Conservation (phyloP, 2,888 invertebrate genomes). For the Venusia cambrica region DNA sequence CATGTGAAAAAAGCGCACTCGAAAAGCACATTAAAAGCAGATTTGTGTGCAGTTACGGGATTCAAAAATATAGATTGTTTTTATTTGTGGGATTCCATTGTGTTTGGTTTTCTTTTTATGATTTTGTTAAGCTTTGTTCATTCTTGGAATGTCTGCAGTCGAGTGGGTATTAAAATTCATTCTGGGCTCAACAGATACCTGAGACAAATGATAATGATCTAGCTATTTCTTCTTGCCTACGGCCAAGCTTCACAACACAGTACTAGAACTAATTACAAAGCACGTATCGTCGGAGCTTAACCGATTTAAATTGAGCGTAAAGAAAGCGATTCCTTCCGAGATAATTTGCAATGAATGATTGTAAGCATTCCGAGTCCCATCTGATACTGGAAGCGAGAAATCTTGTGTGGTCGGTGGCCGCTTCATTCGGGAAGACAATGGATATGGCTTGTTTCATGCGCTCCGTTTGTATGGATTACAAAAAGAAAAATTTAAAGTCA, state of each 20-base stretch:
- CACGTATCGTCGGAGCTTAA: constrained; percentile 23
- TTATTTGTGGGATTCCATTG: too few relatives aligned
- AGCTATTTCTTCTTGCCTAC: constrained; percentile 2
- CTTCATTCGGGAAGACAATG: constrained; percentile 1
- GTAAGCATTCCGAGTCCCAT: constrained; percentile 6
- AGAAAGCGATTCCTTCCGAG: constrained; percentile 25
- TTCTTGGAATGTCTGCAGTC: too few relatives aligned
- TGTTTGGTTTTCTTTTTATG: too few relatives aligned
- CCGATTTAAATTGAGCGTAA: constrained; percentile 25
- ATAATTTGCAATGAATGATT: constrained; percentile 22
- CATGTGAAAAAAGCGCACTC: too few relatives aligned
- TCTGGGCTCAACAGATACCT: background rate
- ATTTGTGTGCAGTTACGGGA: too few relatives aligned
- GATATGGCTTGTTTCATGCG: too few relatives aligned
- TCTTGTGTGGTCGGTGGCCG: constrained; percentile 16
- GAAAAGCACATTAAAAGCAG: too few relatives aligned
- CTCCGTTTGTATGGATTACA: too few relatives aligned
- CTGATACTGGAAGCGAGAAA: constrained; percentile 14
- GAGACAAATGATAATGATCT: background rate
- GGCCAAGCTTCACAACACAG: constrained; percentile 4
- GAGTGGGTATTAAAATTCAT: too few relatives aligned
- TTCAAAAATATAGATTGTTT: too few relatives aligned
- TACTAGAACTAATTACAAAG: constrained; percentile 25
- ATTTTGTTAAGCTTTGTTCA: too few relatives aligned
- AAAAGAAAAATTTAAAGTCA: too few relatives aligned